Evolutionary conservation across 2,797 vertebrate species (phyloP).

Genomic region (Chaenodraco wilsoni): DNA sequence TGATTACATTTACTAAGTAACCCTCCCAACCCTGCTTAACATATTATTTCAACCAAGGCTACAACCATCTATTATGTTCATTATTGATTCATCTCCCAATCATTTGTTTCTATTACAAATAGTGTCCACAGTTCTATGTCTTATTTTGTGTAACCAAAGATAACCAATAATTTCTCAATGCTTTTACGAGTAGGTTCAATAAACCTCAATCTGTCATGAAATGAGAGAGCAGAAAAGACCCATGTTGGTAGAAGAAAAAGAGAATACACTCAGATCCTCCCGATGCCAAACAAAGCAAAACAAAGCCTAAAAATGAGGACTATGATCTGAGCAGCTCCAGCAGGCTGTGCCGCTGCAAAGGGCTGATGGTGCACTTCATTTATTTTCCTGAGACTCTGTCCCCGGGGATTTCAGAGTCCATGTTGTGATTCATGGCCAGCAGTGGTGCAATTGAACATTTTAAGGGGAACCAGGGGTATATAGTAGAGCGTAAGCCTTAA

Average conservation of each 20-base stretch:
- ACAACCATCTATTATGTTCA: neutral
- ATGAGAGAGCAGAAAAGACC: conserved; percentile 1
- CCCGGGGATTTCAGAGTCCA: conserved; percentile 57
- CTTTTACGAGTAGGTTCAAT: neutral
- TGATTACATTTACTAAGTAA: no score
- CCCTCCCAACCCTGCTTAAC: no score
- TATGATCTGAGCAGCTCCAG: conserved; percentile 25
- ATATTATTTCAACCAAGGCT: neutral
- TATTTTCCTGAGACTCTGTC: conserved; percentile 57
- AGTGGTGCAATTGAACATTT: conserved; percentile 63
- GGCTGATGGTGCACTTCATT: conserved; percentile 53
- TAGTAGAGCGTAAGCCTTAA: conserved; percentile 56
- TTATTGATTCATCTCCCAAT: neutral
- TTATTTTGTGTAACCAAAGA: no score
- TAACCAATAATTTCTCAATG: fast-evolving
- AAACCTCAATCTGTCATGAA: conserved; percentile 4
- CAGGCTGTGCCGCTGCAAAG: conserved; percentile 24
- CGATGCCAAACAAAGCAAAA: conserved; percentile 22
- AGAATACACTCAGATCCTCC: neutral
- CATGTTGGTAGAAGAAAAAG: neutral
- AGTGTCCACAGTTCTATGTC: no score
- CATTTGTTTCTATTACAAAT: no score
- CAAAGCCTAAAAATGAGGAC: conserved; percentile 14
- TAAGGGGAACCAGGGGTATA: conserved; percentile 59
- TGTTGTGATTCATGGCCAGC: conserved; percentile 73